Evolutionary conservation across 2,888 invertebrate species (phyloP).

Genomic region (Cataglyphis altisquamis): DNA sequence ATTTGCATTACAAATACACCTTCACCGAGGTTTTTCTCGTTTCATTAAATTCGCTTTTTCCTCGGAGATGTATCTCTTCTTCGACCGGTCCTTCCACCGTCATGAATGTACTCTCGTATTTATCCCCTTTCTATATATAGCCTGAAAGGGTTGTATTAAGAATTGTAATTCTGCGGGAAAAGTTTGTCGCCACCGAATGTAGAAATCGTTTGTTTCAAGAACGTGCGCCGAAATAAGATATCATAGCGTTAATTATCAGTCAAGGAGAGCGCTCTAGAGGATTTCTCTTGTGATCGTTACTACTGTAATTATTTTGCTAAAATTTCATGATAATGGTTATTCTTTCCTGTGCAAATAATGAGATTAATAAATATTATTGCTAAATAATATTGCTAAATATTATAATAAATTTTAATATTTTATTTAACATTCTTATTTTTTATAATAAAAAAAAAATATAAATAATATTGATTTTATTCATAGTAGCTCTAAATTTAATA

Average conservation of each 20-base stretch:
- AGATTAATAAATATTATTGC: background rate
- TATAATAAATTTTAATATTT: background rate
- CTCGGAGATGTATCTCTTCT: constrained; percentile 31
- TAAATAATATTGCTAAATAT: too few species aligned
- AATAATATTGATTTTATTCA: background rate
- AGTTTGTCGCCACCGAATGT: constrained; percentile 48
- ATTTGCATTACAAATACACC: constrained; percentile 82
- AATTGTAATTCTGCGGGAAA: constrained; percentile 74
- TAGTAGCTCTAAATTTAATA: background rate
- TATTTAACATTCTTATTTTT: background rate
- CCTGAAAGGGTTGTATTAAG: constrained; percentile 77
- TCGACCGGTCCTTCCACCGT: constrained; percentile 31
- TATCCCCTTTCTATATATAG: constrained; percentile 50
- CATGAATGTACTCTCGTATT: constrained; percentile 54
- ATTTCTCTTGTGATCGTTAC: background rate
- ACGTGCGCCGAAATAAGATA: constrained; percentile 66
- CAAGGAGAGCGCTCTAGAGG: background rate
- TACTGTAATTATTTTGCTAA: background rate
- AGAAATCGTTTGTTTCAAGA: constrained; percentile 59
- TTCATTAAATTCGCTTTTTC: constrained; percentile 79
- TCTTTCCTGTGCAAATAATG: background rate
- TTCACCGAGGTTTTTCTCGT: constrained; percentile 70
- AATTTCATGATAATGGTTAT: background rate
- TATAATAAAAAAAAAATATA: background rate
- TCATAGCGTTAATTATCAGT: constrained; percentile 27